These are phyloP conservation scores for Amphipoea oculea DNA, from an alignment of 2,888 invertebrate species.

Conservation along the genomic window DNA sequence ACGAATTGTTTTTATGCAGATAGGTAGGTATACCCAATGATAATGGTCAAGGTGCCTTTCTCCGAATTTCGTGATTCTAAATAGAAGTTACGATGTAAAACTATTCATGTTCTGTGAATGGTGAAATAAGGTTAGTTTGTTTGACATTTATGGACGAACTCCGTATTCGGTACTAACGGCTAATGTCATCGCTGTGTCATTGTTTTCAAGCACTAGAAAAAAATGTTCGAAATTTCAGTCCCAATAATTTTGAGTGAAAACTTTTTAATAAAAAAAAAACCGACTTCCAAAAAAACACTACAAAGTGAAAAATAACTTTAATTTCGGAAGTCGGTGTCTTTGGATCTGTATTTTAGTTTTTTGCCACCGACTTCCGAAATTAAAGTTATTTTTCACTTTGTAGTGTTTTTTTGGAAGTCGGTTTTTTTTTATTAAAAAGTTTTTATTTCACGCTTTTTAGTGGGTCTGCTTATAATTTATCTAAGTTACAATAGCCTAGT, in stretches of 20 bases:
- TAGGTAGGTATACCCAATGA: neutral
- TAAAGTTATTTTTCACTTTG: too few species aligned
- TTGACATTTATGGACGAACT: conserved; percentile 5
- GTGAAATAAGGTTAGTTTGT: conserved; percentile 27
- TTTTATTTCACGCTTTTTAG: too few species aligned
- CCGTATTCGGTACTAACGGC: neutral
- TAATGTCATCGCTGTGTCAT: neutral
- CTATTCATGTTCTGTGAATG: neutral
- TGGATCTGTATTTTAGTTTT: too few species aligned
- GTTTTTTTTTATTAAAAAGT: too few species aligned
- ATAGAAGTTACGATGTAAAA: conserved; percentile 14
- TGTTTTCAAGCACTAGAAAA: conserved; percentile 1
- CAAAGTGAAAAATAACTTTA: too few species aligned
- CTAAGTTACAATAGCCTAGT: too few species aligned
- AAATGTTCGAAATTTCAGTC: neutral
- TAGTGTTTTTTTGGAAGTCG: too few species aligned
- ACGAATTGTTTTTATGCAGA: conserved; percentile 3
- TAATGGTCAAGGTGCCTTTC: conserved; percentile 33
- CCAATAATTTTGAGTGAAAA: neutral
- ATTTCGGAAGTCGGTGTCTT: too few species aligned
- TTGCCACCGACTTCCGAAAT: too few species aligned
- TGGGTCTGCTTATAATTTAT: too few species aligned
- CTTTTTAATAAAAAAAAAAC: too few species aligned
- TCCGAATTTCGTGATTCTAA: neutral
- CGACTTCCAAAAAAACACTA: too few species aligned